Conservation (phyloP, 2,888 invertebrate species). For the Napeogenes sylphis region DNA sequence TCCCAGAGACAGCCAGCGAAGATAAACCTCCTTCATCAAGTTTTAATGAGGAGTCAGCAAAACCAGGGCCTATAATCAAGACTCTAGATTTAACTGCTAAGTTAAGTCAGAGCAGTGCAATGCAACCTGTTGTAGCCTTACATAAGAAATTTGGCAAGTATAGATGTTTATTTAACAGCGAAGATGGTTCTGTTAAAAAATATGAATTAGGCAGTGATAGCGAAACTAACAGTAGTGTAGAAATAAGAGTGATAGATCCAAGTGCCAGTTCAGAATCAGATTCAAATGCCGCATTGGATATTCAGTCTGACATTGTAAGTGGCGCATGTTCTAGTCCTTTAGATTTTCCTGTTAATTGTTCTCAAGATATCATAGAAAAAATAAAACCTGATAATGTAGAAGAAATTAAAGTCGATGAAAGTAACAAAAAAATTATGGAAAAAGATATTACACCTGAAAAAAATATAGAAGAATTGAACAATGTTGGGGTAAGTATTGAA, state of each 20-base stretch:
- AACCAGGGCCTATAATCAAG: constrained; percentile 25
- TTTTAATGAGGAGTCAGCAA: constrained; percentile 25
- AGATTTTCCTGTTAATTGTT: constrained; percentile 39
- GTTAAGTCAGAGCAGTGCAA: constrained; percentile 37
- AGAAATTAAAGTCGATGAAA: constrained; percentile 48
- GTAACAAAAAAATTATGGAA: constrained; percentile 28
- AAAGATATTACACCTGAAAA: constrained; percentile 13
- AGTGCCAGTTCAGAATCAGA: constrained; percentile 73
- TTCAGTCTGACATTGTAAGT: constrained; percentile 58
- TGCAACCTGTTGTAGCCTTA: constrained; percentile 53
- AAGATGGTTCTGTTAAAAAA: constrained; percentile 55
- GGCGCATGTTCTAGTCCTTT: constrained; percentile 50
- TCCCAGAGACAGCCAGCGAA: constrained; percentile 30
- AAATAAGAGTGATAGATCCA: constrained; percentile 64
- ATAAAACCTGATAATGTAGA: constrained; percentile 23
- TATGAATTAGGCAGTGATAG: constrained; percentile 70
- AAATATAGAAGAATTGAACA: constrained; percentile 5
- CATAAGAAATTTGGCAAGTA: constrained; percentile 79
- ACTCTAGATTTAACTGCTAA: constrained; percentile 40
- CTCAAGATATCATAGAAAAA: constrained; percentile 38
- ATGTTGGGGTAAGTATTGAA: constrained; percentile 12
- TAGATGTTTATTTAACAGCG: constrained; percentile 68
- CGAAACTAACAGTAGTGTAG: constrained; percentile 71
- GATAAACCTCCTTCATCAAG: constrained; percentile 35
- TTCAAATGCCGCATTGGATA: constrained; percentile 63